A percentile compares a stretch with the other conserved stretches of the same genome.
These are phyloP conservation scores for Emmelina monodactyla DNA, from an alignment of 2,888 invertebrate species.

Conservation along the genomic window DNA sequence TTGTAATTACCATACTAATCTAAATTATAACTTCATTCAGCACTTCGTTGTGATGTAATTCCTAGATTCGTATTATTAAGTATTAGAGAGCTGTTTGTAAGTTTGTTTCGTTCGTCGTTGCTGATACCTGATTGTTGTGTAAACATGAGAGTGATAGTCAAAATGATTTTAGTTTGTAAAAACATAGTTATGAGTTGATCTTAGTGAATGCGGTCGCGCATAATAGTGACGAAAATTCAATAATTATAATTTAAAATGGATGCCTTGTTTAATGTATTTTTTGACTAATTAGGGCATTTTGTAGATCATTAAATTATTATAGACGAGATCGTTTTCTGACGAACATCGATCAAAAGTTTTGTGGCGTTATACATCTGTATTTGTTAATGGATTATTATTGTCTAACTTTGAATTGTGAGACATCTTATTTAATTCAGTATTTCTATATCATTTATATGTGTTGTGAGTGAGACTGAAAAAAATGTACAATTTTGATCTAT, in stretches of 20 bases:
- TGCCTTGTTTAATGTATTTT: constrained; percentile 60
- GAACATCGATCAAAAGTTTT: constrained; percentile 56
- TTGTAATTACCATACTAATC: constrained; percentile 18
- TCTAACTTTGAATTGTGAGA: constrained; percentile 24
- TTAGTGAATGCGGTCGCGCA: constrained; percentile 66
- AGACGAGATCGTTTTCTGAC: constrained; percentile 50
- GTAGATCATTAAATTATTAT: constrained; percentile 60
- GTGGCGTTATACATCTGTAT: constrained; percentile 30
- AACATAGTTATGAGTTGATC: constrained; percentile 57
- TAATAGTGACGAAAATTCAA: constrained; percentile 65
- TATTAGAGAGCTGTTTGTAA: constrained; percentile 60
- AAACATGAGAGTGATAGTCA: constrained; percentile 60
- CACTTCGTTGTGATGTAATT: constrained; percentile 56
- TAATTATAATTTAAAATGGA: constrained; percentile 56
- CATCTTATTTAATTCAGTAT: constrained; percentile 56
- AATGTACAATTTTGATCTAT: constrained; percentile 48
- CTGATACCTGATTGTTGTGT: constrained; percentile 38
- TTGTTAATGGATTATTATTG: constrained; percentile 28
- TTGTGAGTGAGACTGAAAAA: constrained; percentile 60
- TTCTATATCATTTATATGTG: constrained; percentile 54
- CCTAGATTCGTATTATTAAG: constrained; percentile 64
- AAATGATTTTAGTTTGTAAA: constrained; percentile 61
- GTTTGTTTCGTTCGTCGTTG: constrained; percentile 46
- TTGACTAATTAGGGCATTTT: constrained; percentile 61
- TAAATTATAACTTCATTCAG: constrained; percentile 47